A percentile compares a stretch with the other conserved stretches of the same genome.
Evolutionary conservation across 2,113 vertebrate species (phyloP).

Genomic region (Empidonax alnorum): DNA sequence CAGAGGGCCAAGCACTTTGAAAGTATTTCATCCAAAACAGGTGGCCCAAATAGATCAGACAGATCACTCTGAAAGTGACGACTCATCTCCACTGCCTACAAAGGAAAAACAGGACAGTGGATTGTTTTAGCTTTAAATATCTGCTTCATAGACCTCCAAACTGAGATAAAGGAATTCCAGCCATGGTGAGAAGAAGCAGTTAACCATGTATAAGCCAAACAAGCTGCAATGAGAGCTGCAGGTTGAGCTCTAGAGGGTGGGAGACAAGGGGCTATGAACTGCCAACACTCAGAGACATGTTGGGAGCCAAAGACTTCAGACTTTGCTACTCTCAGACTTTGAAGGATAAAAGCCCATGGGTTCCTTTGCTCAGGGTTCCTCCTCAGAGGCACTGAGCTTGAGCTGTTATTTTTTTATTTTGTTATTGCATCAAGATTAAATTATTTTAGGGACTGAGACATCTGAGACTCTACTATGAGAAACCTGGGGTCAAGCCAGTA

Average conservation of each 20-base stretch:
- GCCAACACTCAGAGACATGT: rapidly evolving
- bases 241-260: rapidly evolving
- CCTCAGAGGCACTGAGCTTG: rapidly evolving
- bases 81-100: background rate
- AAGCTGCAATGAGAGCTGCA: background rate
- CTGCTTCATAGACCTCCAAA: background rate
- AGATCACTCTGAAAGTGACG: background rate
- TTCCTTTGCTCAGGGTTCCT: background rate
- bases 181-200: background rate
- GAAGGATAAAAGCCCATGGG: background rate
- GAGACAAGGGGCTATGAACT: background rate
- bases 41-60: background rate
- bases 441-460: background rate
- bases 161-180: background rate
- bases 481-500: rapidly evolving
- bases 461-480: background rate
- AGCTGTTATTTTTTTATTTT: background rate
- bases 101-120: rapidly evolving
- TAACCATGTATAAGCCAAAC: rapidly evolving
- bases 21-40: background rate
- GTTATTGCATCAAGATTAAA: background rate
- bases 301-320: background rate
- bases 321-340: background rate
- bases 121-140: background rate
- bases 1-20: background rate